Conservation (phyloP, 2,888 invertebrate genomes). For the Drosophila algonquin region DNA sequence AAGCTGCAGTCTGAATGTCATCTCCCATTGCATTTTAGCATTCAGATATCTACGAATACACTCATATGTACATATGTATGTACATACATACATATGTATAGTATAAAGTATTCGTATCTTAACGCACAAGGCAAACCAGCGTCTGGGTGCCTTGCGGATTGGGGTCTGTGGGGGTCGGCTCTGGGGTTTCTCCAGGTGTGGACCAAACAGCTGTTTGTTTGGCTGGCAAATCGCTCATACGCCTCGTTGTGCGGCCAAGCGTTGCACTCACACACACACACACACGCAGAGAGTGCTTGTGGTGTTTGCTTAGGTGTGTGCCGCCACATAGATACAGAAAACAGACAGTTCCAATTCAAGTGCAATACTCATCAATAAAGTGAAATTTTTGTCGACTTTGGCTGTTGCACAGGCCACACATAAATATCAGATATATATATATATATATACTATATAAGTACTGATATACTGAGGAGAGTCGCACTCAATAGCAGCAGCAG, state of each 20-base stretch:
- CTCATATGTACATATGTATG: constrained; percentile 17
- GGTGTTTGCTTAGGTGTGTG: constrained; percentile 11
- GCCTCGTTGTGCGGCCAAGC: constrained; percentile 75
- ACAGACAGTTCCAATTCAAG: constrained; percentile 63
- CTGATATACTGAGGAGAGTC: constrained; percentile 21
- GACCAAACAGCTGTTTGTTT: constrained; percentile 61
- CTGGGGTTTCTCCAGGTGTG: constrained; percentile 10
- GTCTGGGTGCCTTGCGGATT: not conserved
- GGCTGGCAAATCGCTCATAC: constrained; percentile 70
- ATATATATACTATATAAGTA: constrained; percentile 22
- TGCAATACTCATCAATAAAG: constrained; percentile 74
- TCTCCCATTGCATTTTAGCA: constrained; percentile 33
- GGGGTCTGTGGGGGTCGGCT: constrained; percentile 33
- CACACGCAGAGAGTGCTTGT: constrained; percentile 3
- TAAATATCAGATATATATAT: not conserved
- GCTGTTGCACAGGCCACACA: constrained; percentile 28
- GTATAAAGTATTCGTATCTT: constrained; percentile 29
- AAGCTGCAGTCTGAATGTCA: constrained; percentile 31
- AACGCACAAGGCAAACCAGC: constrained; percentile 37
- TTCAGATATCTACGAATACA: constrained; percentile 19
- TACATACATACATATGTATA: no score
- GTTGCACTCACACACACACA: constrained; percentile 56
- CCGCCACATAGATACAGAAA: constrained; percentile 29
- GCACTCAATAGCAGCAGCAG: constrained; percentile 37
- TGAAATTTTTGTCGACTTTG: constrained; percentile 64